phyloP scores from a whole-genome alignment of 1,140 invertebrate genomes.

The Mylabris phalerata region DNA sequence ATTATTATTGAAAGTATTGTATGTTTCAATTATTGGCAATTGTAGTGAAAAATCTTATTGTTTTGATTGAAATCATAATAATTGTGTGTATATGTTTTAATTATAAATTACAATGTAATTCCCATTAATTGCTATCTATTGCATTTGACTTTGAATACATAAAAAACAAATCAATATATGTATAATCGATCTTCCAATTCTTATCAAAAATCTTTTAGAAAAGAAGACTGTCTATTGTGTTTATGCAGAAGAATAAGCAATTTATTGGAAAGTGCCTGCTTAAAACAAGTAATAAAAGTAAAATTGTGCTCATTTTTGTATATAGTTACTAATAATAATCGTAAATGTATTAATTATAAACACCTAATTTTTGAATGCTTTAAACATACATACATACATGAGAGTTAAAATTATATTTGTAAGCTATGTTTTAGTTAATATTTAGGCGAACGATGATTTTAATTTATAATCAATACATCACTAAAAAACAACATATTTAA shows the following conservation, averaged over 20 bases:
- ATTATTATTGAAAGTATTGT: neutral
- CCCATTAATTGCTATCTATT: too few species aligned
- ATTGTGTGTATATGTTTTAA: neutral
- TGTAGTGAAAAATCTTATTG: neutral
- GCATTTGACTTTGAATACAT: too few species aligned
- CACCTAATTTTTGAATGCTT: slow-evolving; percentile 28
- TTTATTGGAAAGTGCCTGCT: slow-evolving; percentile 27
- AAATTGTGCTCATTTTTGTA: slow-evolving; percentile 26
- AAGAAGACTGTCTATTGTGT: slow-evolving; percentile 1
- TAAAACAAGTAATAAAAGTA: slow-evolving; percentile 16
- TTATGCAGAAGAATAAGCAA: slow-evolving; percentile 2
- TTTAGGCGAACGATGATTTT: slow-evolving; percentile 11
- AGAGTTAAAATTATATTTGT: slow-evolving; percentile 15
- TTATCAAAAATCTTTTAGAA: neutral
- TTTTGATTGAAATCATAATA: neutral
- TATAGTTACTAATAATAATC: slow-evolving; percentile 26
- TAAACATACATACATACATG: slow-evolving; percentile 20
- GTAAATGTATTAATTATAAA: slow-evolving; percentile 15
- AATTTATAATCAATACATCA: slow-evolving; percentile 22
- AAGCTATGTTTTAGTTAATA: slow-evolving; percentile 15
- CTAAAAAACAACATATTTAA: slow-evolving; percentile 4
- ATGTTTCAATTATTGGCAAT: neutral
- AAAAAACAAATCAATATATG: neutral
- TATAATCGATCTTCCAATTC: slow-evolving; percentile 11
- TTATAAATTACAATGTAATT: neutral